Conservation (phyloP, 2,797 vertebrate species). For the Ciconia nigra region DNA sequence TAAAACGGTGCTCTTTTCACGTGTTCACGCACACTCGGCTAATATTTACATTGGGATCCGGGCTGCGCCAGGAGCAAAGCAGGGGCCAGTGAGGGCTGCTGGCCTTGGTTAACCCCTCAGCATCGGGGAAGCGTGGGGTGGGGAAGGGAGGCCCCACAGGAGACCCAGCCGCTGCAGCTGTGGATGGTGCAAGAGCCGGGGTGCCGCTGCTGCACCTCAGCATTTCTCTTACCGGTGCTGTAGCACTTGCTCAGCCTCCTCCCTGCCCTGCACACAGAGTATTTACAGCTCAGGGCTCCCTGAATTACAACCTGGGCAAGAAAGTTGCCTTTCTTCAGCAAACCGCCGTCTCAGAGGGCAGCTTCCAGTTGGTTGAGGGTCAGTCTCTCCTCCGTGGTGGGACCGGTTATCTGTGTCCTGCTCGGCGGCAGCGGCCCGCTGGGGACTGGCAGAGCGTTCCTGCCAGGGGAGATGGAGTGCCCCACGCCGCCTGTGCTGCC, state of each 20-base stretch:
- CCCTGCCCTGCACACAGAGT: neutral
- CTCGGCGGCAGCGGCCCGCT: neutral
- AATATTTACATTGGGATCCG: constrained; percentile 30
- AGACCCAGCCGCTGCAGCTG: fast-evolving
- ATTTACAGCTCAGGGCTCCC: neutral
- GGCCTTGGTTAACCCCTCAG: neutral
- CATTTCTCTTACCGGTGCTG: neutral
- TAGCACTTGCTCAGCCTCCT: neutral
- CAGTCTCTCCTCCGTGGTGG: neutral
- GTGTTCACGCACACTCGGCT: neutral
- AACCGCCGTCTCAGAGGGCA: neutral
- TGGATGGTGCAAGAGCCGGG: neutral
- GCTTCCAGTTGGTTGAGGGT: neutral
- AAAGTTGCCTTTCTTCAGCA: constrained; percentile 27
- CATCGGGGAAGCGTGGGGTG: neutral
- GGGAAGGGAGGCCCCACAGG: fast-evolving
- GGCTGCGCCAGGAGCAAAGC: neutral
- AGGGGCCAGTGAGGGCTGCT: neutral
- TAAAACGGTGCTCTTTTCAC: constrained; percentile 7
- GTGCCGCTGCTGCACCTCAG: neutral
- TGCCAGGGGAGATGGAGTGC: neutral
- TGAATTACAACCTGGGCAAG: neutral
- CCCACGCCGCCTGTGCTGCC: fast-evolving
- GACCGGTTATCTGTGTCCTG: neutral
- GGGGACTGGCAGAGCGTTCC: neutral